A percentile compares a stretch with the other conserved stretches of the same genome.
These are phyloP conservation scores for Diarsia mendica DNA, from an alignment of 2,888 invertebrate species.

Conservation along the genomic window DNA sequence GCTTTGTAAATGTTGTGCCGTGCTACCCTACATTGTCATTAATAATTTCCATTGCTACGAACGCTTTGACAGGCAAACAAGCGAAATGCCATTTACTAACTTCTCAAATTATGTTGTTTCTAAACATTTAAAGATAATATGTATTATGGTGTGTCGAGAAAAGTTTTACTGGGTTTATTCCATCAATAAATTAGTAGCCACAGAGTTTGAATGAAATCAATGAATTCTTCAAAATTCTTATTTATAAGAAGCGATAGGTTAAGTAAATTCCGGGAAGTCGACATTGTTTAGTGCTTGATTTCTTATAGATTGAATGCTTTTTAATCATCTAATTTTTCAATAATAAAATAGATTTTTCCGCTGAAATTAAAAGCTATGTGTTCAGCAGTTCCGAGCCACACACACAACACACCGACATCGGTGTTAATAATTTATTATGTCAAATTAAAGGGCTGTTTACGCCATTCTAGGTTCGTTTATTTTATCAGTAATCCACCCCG, in stretches of 20 bases:
- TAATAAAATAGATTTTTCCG: background rate
- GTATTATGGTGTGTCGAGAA: no score
- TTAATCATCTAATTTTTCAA: no score
- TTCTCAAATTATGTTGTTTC: conserved; percentile 18
- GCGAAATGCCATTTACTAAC: conserved; percentile 5
- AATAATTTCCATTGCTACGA: conserved; percentile 25
- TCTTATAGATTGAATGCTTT: background rate
- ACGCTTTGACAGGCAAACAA: conserved; percentile 30
- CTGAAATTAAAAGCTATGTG: background rate
- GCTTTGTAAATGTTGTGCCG: conserved; percentile 23
- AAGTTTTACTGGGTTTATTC: no score
- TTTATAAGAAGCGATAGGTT: no score
- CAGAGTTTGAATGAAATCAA: no score
- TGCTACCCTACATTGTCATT: conserved; percentile 17
- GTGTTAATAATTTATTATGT: background rate
- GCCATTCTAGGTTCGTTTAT: background rate
- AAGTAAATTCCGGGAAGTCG: background rate
- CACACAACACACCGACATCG: no score
- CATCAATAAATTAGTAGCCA: no score
- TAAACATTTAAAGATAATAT: background rate
- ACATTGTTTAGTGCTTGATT: background rate
- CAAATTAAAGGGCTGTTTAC: background rate
- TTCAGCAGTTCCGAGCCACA: background rate
- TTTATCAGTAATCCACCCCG: background rate
- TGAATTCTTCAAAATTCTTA: no score